These are phyloP conservation scores for Aphelocoma californica DNA, from an alignment of 2,797 vertebrate species.

Conservation along the genomic window DNA sequence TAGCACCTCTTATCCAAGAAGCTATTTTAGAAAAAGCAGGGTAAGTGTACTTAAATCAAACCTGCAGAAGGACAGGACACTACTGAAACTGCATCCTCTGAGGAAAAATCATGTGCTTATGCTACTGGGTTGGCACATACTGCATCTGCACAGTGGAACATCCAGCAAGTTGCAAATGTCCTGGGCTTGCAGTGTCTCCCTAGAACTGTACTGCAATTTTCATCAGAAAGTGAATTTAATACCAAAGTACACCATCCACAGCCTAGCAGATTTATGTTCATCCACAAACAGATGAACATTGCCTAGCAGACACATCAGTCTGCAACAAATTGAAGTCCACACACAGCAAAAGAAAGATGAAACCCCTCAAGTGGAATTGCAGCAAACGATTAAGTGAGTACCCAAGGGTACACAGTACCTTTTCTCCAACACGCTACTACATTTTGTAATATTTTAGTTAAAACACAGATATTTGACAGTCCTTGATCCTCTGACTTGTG, in stretches of 20 bases:
- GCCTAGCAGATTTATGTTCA: not conserved
- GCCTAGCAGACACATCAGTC: not conserved
- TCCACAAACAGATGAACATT: not conserved
- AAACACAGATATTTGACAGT: not conserved
- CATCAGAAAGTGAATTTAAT: not conserved
- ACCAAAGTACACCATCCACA: not conserved
- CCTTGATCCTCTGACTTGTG: not conserved
- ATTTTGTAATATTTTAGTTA: not conserved
- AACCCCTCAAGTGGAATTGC: not conserved
- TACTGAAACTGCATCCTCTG: not conserved
- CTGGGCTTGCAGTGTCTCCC: not conserved
- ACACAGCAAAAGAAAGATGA: not conserved
- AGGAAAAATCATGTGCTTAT: not conserved
- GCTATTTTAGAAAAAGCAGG: slow-evolving; percentile 26
- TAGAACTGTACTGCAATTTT: not conserved
- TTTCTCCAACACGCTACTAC: not conserved
- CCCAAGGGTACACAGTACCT: not conserved
- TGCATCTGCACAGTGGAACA: not conserved
- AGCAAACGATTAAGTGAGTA: not conserved
- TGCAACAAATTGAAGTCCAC: not conserved
- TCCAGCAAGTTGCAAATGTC: not conserved
- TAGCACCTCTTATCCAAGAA: slow-evolving; percentile 9
- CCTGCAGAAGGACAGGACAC: not conserved
- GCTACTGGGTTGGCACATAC: not conserved
- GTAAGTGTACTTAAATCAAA: not conserved